A percentile compares a stretch with the other conserved stretches of the same genome.
phyloP scores from a whole-genome alignment of 2,888 invertebrate species.

The Platynereis dumerilii region DNA sequence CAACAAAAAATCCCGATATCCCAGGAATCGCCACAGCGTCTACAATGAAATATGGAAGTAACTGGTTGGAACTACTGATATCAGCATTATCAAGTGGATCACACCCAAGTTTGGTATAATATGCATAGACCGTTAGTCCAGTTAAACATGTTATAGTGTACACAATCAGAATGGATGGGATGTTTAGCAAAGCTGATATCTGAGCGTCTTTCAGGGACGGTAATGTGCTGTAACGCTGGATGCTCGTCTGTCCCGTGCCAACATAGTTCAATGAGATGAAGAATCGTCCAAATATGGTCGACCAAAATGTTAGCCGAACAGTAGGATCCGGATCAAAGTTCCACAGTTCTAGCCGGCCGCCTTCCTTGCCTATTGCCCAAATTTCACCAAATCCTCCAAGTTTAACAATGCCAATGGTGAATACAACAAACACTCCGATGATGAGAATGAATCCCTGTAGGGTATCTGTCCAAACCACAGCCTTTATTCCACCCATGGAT shows the following conservation, averaged over 20 bases:
- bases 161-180: conserved; percentile 38
- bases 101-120: conserved; percentile 39
- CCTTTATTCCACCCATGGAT: conserved; percentile 43
- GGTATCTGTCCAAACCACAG: conserved; percentile 38
- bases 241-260: conserved; percentile 21
- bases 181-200: conserved; percentile 37
- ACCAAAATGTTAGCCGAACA: conserved; percentile 22
- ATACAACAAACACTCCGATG: conserved; percentile 39
- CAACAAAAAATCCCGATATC: conserved; percentile 42
- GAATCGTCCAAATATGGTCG: conserved; percentile 22
- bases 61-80: conserved; percentile 23
- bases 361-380: conserved; percentile 17
- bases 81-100: conserved; percentile 35
- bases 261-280: conserved; percentile 21
- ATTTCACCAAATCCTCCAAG: conserved; percentile 22
- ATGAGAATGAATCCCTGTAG: conserved; percentile 41
- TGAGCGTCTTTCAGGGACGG: conserved; percentile 11
- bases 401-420: conserved; percentile 31
- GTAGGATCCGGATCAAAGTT: conserved; percentile 21
- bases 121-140: conserved; percentile 44
- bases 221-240: conserved; percentile 20
- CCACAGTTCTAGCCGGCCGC: conserved; percentile 13
- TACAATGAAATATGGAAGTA: conserved; percentile 43
- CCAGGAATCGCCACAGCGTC: conserved; percentile 39
- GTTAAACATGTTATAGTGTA: conserved; percentile 35